These are phyloP conservation scores for Diploptera punctata DNA, from an alignment of 2,888 invertebrate species.

Conservation along the genomic window DNA sequence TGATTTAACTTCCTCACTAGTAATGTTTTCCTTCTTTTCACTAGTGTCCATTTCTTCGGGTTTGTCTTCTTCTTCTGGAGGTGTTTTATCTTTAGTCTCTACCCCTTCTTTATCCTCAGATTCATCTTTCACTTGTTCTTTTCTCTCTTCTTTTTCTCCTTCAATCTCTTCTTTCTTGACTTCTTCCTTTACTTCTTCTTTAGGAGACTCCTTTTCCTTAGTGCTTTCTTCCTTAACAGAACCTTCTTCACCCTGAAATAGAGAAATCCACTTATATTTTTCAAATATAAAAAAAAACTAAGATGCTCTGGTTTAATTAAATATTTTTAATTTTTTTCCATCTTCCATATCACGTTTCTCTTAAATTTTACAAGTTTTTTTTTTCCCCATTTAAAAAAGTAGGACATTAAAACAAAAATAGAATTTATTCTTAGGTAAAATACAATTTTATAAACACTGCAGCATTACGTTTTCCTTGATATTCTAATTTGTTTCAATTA, in stretches of 20 bases:
- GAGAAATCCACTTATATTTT: too few species aligned
- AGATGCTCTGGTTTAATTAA: too few species aligned
- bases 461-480: too few species aligned
- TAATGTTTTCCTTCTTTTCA: conserved; percentile 47
- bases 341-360: too few species aligned
- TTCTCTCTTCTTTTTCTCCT: conserved; percentile 43
- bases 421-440: too few species aligned
- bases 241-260: conserved; percentile 50
- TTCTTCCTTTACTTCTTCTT: conserved; percentile 43
- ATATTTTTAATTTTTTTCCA: too few species aligned
- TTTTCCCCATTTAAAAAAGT: too few species aligned
- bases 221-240: conserved; percentile 48
- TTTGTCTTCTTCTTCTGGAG: conserved; percentile 43
- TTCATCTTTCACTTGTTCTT: conserved; percentile 39
- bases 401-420: too few species aligned
- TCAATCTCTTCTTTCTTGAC: conserved; percentile 46
- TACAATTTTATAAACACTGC: too few species aligned
- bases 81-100: conserved; percentile 43
- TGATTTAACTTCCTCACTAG: conserved; percentile 19
- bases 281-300: too few species aligned
- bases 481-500: too few species aligned
- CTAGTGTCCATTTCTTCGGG: conserved; percentile 48
- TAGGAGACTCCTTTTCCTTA: conserved; percentile 34
- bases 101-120: conserved; percentile 41
- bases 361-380: too few species aligned